Base-by-base conservation (phyloP, 2,113 vertebrate species). In the Psettodes erumei region DNA sequence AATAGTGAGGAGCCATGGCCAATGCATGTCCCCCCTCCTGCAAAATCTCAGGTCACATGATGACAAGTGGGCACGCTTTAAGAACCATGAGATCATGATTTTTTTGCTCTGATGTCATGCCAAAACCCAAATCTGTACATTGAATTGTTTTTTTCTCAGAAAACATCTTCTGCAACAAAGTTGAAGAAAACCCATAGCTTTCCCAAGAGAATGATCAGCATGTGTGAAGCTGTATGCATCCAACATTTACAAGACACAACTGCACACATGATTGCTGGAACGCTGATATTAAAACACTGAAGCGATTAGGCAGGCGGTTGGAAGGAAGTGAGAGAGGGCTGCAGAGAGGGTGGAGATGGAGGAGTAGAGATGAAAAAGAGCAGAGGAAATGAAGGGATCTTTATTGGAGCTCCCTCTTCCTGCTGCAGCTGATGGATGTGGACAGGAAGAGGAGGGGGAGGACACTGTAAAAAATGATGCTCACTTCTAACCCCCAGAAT, bases 321-420 rank as follows among this genome's bases (percentile, higher is more conserved):
- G 76, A 54, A 72, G 71, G 65, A 73, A 71, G 69, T 25, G 45
- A 72, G 37, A 35, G 62, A 50, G 43, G 40, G 62, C n/a, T 27
- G 37, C 40, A 50, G 25, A 19, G 58, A 47, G 55, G 50, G 54
- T 45, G 50, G 45, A 53, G 16, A 56, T 30, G 10, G 51, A 51
- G 69, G 51, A 65, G 64, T 93, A 95, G 92, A 83, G 81, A 85
- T 81, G 89, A 90, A 90, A 94, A 90, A 78, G 84, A 88, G 85
- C 84, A 89, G 91, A 95, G 95, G 94, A 96, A 96, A 96, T 94
- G 91, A 95, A 94, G 93, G 93, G 92, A 90, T 93, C 90, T 95
- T 94, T 91, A 93, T 91, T 92, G 93, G 90, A 81, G 86, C 88
- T 76, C 51, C 85, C 89, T 93, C 92, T 95, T 95, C 94, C 94